Evolutionary conservation across 2,113 vertebrate genomes (phyloP).

Genomic region (human (Homo sapiens)): GRCh38 chrX:112163001-112163500

Average conservation of each 20-base stretch:
- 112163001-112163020: slow-evolving; percentile 59
- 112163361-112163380: not conserved
- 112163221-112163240: not conserved
- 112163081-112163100: slow-evolving; percentile 28
- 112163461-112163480: not conserved
- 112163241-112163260: not conserved
- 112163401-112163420: not conserved
- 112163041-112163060: slow-evolving; percentile 52
- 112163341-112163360: not conserved
- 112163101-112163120: slow-evolving; percentile 59
- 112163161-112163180: not conserved
- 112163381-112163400: not conserved
- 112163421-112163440: not conserved
- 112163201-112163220: not conserved
- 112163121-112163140: not conserved
- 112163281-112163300: not conserved
- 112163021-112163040: slow-evolving; percentile 57
- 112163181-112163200: not conserved
- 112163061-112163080: slow-evolving; percentile 19
- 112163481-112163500: not conserved
- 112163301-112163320: not conserved
- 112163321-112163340: not conserved
- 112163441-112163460: not conserved
- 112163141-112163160: not conserved
- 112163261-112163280: not conserved